phyloP scores from a whole-genome alignment of 2,888 invertebrate genomes.

The Adelognathus sp. region DNA sequence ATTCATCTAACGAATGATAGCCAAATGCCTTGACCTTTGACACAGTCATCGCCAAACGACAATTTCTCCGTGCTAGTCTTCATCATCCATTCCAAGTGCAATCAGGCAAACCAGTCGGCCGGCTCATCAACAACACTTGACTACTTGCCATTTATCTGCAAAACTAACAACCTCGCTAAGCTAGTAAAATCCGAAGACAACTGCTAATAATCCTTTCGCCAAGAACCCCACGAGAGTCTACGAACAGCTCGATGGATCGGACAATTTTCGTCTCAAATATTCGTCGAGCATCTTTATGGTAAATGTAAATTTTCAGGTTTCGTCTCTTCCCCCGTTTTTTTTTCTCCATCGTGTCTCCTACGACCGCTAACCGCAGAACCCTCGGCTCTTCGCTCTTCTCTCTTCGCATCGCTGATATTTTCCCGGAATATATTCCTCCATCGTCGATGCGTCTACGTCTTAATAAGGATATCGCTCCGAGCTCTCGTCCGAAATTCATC shows the following conservation, averaged over 20 bases:
- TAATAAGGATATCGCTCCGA: conserved; percentile 68
- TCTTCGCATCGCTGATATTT: conserved; percentile 55
- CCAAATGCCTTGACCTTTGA: not conserved
- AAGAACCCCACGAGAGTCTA: not conserved
- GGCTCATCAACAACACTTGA: not conserved
- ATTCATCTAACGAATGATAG: too few relatives aligned
- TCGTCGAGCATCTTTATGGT: not conserved
- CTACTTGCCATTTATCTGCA: not conserved
- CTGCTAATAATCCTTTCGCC: conserved; percentile 1
- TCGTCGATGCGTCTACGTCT: conserved; percentile 67
- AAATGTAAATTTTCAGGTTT: conserved; percentile 21
- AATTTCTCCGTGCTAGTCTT: not conserved
- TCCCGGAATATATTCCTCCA: conserved; percentile 64
- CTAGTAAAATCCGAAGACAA: not conserved
- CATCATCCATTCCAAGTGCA: not conserved
- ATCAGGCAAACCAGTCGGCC: conserved; percentile 33
- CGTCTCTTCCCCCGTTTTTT: not conserved
- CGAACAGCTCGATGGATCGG: not conserved
- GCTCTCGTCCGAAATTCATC: conserved; percentile 62
- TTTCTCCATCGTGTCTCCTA: not conserved
- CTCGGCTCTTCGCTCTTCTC: not conserved
- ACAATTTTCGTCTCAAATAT: not conserved
- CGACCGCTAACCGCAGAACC: not conserved
- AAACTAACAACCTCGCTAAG: not conserved
- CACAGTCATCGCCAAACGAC: not conserved